These are phyloP conservation scores for Mus spicilegus DNA, from an alignment of 2,113 vertebrate species.

Conservation along the genomic window DNA sequence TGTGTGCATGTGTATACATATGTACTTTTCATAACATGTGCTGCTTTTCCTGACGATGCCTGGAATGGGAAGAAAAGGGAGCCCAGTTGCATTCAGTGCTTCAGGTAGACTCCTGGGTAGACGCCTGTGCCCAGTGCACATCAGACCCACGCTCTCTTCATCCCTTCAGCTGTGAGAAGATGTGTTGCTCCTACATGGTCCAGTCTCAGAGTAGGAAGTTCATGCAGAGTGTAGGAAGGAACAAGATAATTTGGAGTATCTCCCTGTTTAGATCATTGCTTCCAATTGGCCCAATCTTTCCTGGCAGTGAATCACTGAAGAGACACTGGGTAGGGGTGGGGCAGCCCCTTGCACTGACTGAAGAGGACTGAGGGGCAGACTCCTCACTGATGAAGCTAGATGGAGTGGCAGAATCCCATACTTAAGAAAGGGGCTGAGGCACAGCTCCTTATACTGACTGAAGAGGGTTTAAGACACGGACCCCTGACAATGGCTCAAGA, in stretches of 20 bases:
- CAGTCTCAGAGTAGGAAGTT: neutral
- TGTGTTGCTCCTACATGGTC: neutral
- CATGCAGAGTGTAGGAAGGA: neutral
- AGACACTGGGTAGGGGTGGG: neutral
- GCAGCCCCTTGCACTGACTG: neutral
- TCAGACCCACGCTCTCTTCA: neutral
- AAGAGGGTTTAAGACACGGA: neutral
- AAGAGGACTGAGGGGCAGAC: neutral
- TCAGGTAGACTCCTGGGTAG: neutral
- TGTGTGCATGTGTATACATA: neutral
- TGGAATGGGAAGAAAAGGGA: neutral
- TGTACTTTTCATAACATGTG: no score
- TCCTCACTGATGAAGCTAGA: neutral
- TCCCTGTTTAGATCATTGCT: neutral
- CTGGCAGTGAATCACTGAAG: neutral
- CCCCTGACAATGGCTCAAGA: neutral
- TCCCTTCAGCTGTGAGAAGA: neutral
- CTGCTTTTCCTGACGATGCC: no score
- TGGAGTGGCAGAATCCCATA: neutral
- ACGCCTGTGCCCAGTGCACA: neutral
- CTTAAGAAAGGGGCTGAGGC: neutral
- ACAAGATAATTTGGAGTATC: neutral
- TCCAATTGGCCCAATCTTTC: neutral
- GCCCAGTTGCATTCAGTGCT: no score
- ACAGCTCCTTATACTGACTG: neutral